phyloP scores from a whole-genome alignment of 37 sponge, comb jelly and placozoan genomes.

The Diacarnus erythraeanus region DNA sequence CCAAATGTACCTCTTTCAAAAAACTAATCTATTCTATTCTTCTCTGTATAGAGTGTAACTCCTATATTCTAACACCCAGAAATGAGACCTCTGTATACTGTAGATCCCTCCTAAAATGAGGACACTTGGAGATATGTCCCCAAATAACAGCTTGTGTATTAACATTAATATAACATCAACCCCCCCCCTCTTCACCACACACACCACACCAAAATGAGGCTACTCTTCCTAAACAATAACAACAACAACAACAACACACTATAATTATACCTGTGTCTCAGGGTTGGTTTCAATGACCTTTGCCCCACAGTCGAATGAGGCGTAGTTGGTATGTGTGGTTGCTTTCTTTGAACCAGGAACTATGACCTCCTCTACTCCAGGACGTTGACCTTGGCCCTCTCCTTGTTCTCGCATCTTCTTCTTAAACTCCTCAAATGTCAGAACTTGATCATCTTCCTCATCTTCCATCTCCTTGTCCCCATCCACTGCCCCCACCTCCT shows the following conservation, averaged over 20 bases:
- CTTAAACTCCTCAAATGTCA: constrained; percentile 86
- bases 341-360: not conserved
- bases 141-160: no score
- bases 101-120: no score
- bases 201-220: no score
- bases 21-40: no score
- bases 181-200: no score
- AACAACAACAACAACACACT: not conserved
- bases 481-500: not conserved
- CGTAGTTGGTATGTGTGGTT: constrained; percentile 59
- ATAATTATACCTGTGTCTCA: constrained; percentile 53
- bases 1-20: no score
- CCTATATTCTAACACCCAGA: no score
- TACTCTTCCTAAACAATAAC: not conserved
- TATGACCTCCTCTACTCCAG: not conserved
- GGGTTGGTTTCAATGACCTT: constrained; percentile 73
- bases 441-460: constrained; percentile 58
- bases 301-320: constrained; percentile 92
- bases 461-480: not conserved
- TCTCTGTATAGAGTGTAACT: no score
- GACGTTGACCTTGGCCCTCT: not conserved
- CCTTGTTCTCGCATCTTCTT: constrained; percentile 48
- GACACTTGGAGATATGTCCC: no score
- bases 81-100: no score
- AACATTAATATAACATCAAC: no score